A percentile compares a stretch with the other conserved stretches of the same genome.
Conservation (phyloP, 2,888 invertebrate species). For the Sylvicola fuscatus region DNA sequence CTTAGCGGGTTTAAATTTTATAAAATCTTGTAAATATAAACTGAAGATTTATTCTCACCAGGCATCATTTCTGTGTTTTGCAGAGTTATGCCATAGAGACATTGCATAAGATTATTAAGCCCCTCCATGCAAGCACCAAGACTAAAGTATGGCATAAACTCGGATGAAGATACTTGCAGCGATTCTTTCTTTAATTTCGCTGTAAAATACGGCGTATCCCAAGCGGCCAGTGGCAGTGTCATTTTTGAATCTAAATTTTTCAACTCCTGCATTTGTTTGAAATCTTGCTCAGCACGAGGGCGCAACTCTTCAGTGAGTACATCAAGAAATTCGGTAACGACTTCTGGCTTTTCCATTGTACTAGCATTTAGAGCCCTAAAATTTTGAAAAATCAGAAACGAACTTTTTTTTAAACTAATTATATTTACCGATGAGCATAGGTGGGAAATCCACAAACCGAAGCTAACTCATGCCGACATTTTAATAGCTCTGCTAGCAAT, state of each 20-base stretch:
- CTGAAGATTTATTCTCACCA: slow-evolving; percentile 22
- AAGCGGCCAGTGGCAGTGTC: slow-evolving; percentile 32
- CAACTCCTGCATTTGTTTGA: slow-evolving; percentile 36
- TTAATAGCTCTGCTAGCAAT: slow-evolving; percentile 49
- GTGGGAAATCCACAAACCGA: slow-evolving; percentile 72
- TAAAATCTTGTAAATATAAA: background rate
- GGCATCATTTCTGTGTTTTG: slow-evolving; percentile 47
- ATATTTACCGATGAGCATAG: slow-evolving; percentile 53
- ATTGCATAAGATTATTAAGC: slow-evolving; percentile 66
- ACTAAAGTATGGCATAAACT: slow-evolving; percentile 72
- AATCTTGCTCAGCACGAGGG: slow-evolving; percentile 51
- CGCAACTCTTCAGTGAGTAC: slow-evolving; percentile 48
- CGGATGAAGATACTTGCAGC: slow-evolving; percentile 44
- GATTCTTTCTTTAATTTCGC: slow-evolving; percentile 50
- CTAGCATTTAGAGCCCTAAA: slow-evolving; percentile 57
- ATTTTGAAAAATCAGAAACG: slow-evolving; percentile 18
- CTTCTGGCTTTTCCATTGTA: slow-evolving; percentile 60
- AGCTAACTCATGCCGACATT: slow-evolving; percentile 60
- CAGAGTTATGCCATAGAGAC: slow-evolving; percentile 63
- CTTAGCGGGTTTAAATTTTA: slow-evolving; percentile 17
- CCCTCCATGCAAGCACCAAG: slow-evolving; percentile 95
- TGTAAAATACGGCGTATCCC: slow-evolving; percentile 81
- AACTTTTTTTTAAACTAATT: slow-evolving; percentile 5
- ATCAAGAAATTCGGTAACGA: slow-evolving; percentile 62
- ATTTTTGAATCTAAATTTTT: slow-evolving; percentile 1